Conservation (phyloP, 2,888 invertebrate species). For the Raillietiella orientalis region DNA sequence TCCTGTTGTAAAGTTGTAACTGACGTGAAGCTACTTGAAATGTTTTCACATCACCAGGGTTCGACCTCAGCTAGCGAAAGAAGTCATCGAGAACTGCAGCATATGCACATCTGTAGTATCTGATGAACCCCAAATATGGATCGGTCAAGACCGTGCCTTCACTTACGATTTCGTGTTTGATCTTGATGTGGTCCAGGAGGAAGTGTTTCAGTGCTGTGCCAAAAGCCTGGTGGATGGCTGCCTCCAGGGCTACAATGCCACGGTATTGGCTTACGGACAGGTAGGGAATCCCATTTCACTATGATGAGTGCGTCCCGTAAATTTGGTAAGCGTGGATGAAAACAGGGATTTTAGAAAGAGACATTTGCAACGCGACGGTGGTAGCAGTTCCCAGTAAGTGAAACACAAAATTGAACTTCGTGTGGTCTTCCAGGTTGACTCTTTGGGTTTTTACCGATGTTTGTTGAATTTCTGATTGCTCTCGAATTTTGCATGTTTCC, state of each 20-base stretch:
- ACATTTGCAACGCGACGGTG: too few relatives aligned
- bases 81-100: conserved; percentile 77
- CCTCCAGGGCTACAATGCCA: conserved; percentile 87
- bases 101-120: conserved; percentile 64
- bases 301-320: background rate
- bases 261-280: conserved; percentile 86
- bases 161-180: conserved; percentile 92
- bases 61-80: conserved; percentile 68
- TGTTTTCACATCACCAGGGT: conserved; percentile 48
- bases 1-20: too few relatives aligned
- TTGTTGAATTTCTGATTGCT: too few relatives aligned
- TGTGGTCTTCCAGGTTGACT: too few relatives aligned
- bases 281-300: too few relatives aligned
- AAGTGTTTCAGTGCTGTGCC: conserved; percentile 52
- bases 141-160: conserved; percentile 77
- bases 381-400: too few relatives aligned
- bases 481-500: too few relatives aligned
- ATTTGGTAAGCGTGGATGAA: background rate
- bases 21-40: too few relatives aligned
- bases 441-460: too few relatives aligned
- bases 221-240: conserved; percentile 60
- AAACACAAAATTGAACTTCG: too few relatives aligned
- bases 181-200: conserved; percentile 30
- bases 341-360: too few relatives aligned
- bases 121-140: conserved; percentile 61